Evolutionary conservation across 2,797 vertebrate genomes (phyloP).

Genomic region (Remorina albescens): DNA sequence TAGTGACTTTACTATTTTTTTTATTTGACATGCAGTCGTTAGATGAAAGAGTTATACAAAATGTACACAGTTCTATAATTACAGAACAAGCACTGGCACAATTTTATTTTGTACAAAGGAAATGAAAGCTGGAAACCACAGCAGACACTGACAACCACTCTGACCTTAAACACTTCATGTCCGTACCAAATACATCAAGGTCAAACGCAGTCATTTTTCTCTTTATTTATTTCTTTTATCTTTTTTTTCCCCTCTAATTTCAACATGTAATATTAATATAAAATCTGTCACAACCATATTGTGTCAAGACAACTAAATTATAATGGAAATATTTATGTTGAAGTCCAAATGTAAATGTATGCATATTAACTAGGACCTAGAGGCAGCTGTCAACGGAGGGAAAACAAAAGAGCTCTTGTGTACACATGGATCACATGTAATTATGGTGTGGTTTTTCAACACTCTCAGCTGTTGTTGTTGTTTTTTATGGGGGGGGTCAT

Average conservation of each 20-base stretch:
- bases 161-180: background rate
- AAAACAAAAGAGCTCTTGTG: slow-evolving; percentile 23
- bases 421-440: slow-evolving; percentile 18
- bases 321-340: slow-evolving; percentile 18
- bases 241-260: too few species aligned
- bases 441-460: slow-evolving; percentile 23
- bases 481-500: slow-evolving; percentile 13
- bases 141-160: background rate
- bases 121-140: slow-evolving; percentile 3
- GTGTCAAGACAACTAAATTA: slow-evolving; percentile 15
- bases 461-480: slow-evolving; percentile 7
- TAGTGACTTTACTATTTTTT: background rate
- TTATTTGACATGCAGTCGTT: background rate
- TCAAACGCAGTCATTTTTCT: slow-evolving; percentile 1
- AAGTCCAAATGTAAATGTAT: slow-evolving; percentile 30
- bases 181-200: background rate
- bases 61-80: background rate
- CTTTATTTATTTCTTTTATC: too few species aligned
- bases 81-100: background rate
- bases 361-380: slow-evolving; percentile 31
- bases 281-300: slow-evolving; percentile 4
- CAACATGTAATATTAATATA: slow-evolving; percentile 11
- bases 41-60: background rate
- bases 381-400: slow-evolving; percentile 44
- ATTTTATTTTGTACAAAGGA: background rate